Base-by-base conservation (phyloP, 1,140 invertebrate genomes). In the Vanessa tameamea region DNA sequence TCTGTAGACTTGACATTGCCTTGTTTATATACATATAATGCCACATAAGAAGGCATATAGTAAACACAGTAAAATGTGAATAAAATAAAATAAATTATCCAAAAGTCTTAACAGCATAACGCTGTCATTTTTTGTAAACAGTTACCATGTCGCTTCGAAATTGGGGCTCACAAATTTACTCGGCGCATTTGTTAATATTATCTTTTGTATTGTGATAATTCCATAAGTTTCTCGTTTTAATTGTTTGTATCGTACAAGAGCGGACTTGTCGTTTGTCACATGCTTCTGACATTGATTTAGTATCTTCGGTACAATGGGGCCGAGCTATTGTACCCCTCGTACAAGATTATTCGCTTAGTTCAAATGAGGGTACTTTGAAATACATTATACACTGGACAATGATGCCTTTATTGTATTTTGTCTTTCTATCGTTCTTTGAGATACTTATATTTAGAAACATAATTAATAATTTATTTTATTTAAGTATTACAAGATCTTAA, bases 261-360 rank as follows among this genome's bases (percentile, higher is more conserved):
- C 65, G 55, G 31, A 47, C 53, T 68, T 73, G 72, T 73, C 57
- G 55, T 59, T 59, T 67, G 72, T 73, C 72, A 73, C 72, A 61
- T 73, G 72, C 15, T 73, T 67, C 15, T 68, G 72, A 73, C 72
- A 37, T 73, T 73, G 72, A 73, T 73, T 73, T 73, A 73, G 65
- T 67, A 65, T 73, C 65, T 48, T 61, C 55, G 20, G 72, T 20
- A 73, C 72, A 73, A 73, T 73, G 71, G 71, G 55, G 55, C 20
- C 37, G 66, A 61, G 68, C 68, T 50, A 67, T 67, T 68, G 64
- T 73, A 57, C 65, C 15, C 47, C 51, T 26, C 48, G 26, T 67
- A 68, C 72, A 73, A 73, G 64, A 67, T 72, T 72, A 72, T 67
- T 73, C 72, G 72, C 65, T 73, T 68, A 63, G 72, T 67, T 50